Evolutionary conservation across 2,797 vertebrate genomes (phyloP).

Genomic region (Fratercula arctica): DNA sequence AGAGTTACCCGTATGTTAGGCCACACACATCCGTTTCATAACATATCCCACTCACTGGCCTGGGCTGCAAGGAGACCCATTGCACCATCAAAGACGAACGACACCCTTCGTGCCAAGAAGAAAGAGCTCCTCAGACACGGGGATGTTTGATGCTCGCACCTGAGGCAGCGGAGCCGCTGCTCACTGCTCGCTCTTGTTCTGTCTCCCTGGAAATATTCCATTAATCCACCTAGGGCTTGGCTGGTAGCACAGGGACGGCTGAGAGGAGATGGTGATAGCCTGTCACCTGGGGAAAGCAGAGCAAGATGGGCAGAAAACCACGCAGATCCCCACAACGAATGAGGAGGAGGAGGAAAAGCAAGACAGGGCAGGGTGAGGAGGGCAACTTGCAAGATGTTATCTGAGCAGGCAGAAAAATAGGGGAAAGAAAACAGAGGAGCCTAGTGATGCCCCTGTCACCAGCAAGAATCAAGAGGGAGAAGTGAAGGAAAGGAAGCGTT

Average conservation of each 20-base stretch:
- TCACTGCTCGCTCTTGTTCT: neutral
- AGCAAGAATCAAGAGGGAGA: neutral
- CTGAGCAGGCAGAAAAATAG: neutral
- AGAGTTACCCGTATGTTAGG: slow-evolving; percentile 51
- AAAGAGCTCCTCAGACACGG: neutral
- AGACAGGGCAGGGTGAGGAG: neutral
- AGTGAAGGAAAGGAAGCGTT: neutral
- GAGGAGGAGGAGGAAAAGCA: neutral
- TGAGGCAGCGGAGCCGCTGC: neutral
- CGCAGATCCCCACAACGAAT: neutral
- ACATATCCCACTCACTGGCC: neutral
- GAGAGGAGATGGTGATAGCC: neutral
- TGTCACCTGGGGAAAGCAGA: neutral
- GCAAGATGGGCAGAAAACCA: neutral
- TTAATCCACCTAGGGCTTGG: neutral
- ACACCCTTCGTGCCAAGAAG: neutral
- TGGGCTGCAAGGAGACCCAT: neutral
- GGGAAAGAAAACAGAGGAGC: neutral
- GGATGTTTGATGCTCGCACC: fast-evolving
- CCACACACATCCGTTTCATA: slow-evolving; percentile 47
- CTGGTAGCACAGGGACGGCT: neutral
- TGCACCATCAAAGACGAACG: neutral
- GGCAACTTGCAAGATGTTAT: neutral
- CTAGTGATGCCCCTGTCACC: neutral
- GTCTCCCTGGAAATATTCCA: neutral